Base-by-base conservation (phyloP, 2,797 vertebrate species). In the Sebastes iracundus region DNA sequence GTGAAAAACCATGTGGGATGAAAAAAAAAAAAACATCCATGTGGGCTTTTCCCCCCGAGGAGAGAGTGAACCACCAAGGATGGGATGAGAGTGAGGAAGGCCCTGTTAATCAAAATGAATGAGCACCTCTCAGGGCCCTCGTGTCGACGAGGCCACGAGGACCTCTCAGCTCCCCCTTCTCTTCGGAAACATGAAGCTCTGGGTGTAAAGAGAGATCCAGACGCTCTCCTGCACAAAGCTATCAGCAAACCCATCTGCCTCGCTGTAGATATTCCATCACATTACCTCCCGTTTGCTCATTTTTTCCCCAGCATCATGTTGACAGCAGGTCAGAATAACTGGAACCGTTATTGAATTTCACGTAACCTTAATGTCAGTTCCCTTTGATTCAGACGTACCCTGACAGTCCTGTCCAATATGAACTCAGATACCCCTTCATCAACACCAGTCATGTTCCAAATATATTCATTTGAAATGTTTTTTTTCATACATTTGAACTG, bases 1-100 rank as follows among this genome's bases (percentile, higher is more conserved):
- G 93, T 67, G 90, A 94, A 95, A 94, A 94, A 94, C 90, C 94
- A 94, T 94, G 93, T 92, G 88, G 91, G 86, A 87, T 74, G 62
- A 72, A 85, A 87, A 77, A 81, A 74, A 74, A 73, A 75, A 59
- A 90, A 89, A 88, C 87, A 89, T 91, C 85, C 84, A 89, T 90
- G 83, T 79, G 87, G 87, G 77, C 75, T 88, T 75, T 46, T 60
- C 86, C 90, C 30, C 78, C 80, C 5, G 76, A 87, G 88, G 83
- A 87, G 83, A 87, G 80, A 80, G 67, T 11, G 75, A 92, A 88
- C 78, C 89, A 82, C 82, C n/a, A 22, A 85, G 84, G 89, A 85
- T 46, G 79, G 75, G 81, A 84, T 63, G 81, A 80, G 90, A 88
- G 79, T 33, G 79, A 90, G 85, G 82, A 89, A 82, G 86, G 82